A percentile compares a stretch with the other conserved stretches of the same genome.
phyloP scores from a whole-genome alignment of 2,888 invertebrate species.

The Ormyrus rosae region DNA sequence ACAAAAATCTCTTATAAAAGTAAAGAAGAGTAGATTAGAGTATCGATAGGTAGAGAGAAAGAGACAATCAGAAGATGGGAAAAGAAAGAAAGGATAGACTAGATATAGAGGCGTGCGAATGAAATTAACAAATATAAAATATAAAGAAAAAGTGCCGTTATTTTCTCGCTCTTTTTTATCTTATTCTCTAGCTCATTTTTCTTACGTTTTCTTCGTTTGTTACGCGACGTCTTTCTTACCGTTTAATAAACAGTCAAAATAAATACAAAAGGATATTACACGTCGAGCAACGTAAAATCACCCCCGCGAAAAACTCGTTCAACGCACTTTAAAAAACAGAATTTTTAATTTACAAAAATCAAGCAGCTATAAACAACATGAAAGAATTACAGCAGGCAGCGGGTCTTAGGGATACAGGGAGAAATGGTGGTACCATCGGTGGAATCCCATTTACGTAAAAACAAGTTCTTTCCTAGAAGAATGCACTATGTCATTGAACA shows the following conservation, averaged over 20 bases:
- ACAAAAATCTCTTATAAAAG: conserved; percentile 14
- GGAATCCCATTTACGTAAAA: conserved; percentile 34
- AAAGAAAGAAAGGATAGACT: conserved; percentile 18
- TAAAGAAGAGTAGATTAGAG: conserved; percentile 4
- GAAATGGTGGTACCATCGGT: conserved; percentile 28
- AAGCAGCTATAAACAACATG: conserved; percentile 64
- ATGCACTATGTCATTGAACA: conserved; percentile 44
- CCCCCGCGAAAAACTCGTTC: conserved; percentile 37
- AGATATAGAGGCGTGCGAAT: conserved; percentile 52
- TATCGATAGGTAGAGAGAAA: conserved; percentile 6
- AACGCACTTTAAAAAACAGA: conserved; percentile 22
- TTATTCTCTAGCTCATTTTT: conserved; percentile 10
- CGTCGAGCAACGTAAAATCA: background rate
- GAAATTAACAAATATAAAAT: conserved; percentile 54
- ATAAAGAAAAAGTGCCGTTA: conserved; percentile 52
- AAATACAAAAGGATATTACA: background rate
- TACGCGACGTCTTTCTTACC: background rate
- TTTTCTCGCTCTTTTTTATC: conserved; percentile 42
- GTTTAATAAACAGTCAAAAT: conserved; percentile 18
- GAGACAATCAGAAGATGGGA: conserved; percentile 15
- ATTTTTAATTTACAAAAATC: conserved; percentile 56
- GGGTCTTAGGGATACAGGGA: conserved; percentile 43
- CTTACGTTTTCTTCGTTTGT: conserved; percentile 14
- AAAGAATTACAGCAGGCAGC: conserved; percentile 62
- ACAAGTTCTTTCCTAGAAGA: conserved; percentile 40